Evolutionary conservation across 1,140 invertebrate genomes (phyloP).

Genomic region (Halotydeus destructor): DNA sequence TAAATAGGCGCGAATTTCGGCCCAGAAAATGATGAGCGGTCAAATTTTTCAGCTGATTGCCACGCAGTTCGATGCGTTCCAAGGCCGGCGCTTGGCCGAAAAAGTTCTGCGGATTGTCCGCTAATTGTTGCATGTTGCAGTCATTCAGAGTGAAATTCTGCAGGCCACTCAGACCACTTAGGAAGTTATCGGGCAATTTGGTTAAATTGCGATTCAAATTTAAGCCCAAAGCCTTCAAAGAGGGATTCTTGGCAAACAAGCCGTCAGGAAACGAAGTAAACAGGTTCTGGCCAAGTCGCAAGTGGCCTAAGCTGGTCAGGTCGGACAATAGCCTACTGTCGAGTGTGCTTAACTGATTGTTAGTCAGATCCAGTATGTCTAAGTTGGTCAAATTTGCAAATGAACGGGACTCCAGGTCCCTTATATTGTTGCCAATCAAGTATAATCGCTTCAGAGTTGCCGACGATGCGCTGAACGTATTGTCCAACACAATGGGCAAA

Average conservation of each 20-base stretch:
- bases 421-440: constrained; percentile 9
- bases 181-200: constrained; percentile 13
- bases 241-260: constrained; percentile 12
- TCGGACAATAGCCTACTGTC: constrained; percentile 11
- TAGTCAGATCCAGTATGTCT: constrained; percentile 17
- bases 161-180: constrained; percentile 12
- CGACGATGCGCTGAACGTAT: neutral
- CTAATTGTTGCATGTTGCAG: constrained; percentile 14
- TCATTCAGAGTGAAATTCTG: constrained; percentile 12
- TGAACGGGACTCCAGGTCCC: constrained; percentile 7
- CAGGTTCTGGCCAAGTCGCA: constrained; percentile 14
- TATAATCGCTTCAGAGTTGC: neutral
- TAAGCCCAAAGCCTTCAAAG: constrained; percentile 15
- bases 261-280: constrained; percentile 13
- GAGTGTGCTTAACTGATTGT: constrained; percentile 15
- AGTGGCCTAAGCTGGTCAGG: constrained; percentile 10
- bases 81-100: constrained; percentile 13
- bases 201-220: constrained; percentile 15
- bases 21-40: constrained; percentile 6
- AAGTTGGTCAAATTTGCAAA: constrained; percentile 15
- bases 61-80: constrained; percentile 11
- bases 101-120: constrained; percentile 8
- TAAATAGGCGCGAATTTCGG: constrained; percentile 9
- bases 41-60: constrained; percentile 14
- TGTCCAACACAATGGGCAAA: neutral